Evolutionary conservation across 2,797 vertebrate species (phyloP), one percentile per base, ranked within the genome.

Genomic region (Betta splendens): DNA sequence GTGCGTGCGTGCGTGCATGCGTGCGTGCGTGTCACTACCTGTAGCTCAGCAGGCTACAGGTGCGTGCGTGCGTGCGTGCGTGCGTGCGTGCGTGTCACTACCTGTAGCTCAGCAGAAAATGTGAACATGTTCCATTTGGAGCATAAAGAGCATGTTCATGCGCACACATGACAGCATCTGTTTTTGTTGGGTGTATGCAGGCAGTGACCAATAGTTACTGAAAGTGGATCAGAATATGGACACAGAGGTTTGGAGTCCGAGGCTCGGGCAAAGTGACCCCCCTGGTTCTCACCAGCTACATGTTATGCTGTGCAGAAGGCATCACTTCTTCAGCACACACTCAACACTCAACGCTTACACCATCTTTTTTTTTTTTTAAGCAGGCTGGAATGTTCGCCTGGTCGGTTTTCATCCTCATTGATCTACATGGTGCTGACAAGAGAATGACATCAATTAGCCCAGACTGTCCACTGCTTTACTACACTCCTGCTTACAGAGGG

Each of bases 101-200:
- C n/a, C n/a, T n/a, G n/a, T n/a, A n/a, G n/a, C n/a, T n/a, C n/a
- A n/a, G n/a, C n/a, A n/a, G n/a, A n/a, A n/a, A n/a, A n/a, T n/a
- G n/a, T n/a, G n/a, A 72, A 58, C 59, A 58, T 79, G 83, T 69
- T 73, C 48, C 68, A 70, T 58, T 62, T 20, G 29, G 26, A 63
- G 21, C 33, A 43, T 35, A 25, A 65, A 65, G 45, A 67, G 51
- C n/a, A n/a, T n/a, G n/a, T n/a, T n/a, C n/a, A n/a, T n/a, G n/a
- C n/a, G n/a, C n/a, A n/a, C n/a, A n/a, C n/a, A n/a, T n/a, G n/a
- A n/a, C n/a, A n/a, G n/a, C n/a, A n/a, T n/a, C n/a, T n/a, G n/a
- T n/a, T n/a, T n/a, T n/a, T n/a, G n/a, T n/a, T n/a, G n/a, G n/a
- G n/a, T n/a, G n/a, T n/a, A n/a, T n/a, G n/a, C n/a, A n/a, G 12